Evolutionary conservation across 2,888 invertebrate species (phyloP), one percentile per base, ranked within the genome.

Genomic region (Rambutsinella grinnellia): DNA sequence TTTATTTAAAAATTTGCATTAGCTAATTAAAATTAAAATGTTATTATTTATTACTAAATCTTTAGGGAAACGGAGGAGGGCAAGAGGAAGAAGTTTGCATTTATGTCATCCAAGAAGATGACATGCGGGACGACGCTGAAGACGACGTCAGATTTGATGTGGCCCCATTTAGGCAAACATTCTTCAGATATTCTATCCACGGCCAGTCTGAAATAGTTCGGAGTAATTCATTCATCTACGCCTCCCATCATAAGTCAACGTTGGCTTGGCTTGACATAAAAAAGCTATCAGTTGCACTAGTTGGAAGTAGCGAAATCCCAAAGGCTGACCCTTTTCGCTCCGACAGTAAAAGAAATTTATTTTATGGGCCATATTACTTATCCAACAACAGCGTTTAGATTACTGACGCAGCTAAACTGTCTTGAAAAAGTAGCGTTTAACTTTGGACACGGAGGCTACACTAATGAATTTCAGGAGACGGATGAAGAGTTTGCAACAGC

Each of bases 31-130:
- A 56, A n/a, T n/a, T 89, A 87, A 92, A 92, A 79, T 93, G 92
- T 68, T 90, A 90, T 1, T 90, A 88, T 56, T 90, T 90, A n/a
- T n/a, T n/a, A n/a, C 91, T 91, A 91, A 15, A 51, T 15, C 27
- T 72, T 66, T 60, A 10, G 58, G 5, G 13, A 46, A 61, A 13
- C 3, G n/a, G 5, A n/a, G 10, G n/a, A n/a, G n/a, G n/a, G n/a
- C 3, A 27, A n/a, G 6, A 54, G 21, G 70, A 62, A 47, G 62
- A 70, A 47, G 36, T 71, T 23, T 71, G 71, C n/a, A 44, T 71
- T 1, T 57, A 71, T 24, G 57, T 63, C 23, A 24, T 61, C 24
- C 3, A n/a, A 27, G 63, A 63, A 13, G 2, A 15, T 21, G n/a
- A 46, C 27, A 15, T 44, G 3, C 10, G 51, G 6, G 53, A 44